A percentile compares a stretch with the other conserved stretches of the same genome.
phyloP scores from a whole-genome alignment of 2,797 vertebrate species.

The Cynodonichthys magdalenae region DNA sequence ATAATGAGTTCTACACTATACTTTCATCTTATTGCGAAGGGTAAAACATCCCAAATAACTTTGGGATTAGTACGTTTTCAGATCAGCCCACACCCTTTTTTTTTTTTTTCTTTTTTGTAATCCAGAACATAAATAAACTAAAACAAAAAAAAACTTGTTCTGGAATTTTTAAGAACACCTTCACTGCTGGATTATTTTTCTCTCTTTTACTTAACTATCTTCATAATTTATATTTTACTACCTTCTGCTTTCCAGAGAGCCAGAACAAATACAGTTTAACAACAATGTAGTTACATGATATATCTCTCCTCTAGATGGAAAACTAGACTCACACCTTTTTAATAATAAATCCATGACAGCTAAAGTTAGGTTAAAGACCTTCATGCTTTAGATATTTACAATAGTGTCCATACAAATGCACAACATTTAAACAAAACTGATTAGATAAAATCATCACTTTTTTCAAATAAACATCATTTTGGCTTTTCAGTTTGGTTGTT shows the following conservation, averaged over 20 bases:
- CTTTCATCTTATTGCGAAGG: conserved; percentile 32
- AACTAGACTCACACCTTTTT: conserved; percentile 78
- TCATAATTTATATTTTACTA: conserved; percentile 52
- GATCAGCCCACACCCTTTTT: conserved; percentile 28
- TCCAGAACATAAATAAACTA: conserved; percentile 21
- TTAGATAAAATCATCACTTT: no score
- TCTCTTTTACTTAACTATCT: neutral
- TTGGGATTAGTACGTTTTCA: conserved; percentile 13
- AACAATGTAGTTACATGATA: conserved; percentile 75
- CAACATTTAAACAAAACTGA: conserved; percentile 29
- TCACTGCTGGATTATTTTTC: conserved; percentile 37
- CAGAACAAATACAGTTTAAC: conserved; percentile 78
- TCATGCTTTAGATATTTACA: conserved; percentile 74
- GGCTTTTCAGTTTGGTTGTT: conserved; percentile 70
- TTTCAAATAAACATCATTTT: conserved; percentile 58
- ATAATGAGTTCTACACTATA: conserved; percentile 47
- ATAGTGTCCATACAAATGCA: conserved; percentile 43
- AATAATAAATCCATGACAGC: conserved; percentile 86
- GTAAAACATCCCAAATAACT: conserved; percentile 46
- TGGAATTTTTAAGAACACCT: conserved; percentile 3
- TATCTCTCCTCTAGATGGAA: conserved; percentile 80
- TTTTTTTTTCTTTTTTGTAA: conserved; percentile 23
- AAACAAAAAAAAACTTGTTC: conserved; percentile 13
- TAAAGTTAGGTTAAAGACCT: conserved; percentile 69
- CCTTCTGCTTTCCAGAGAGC: conserved; percentile 69